Evolutionary conservation across 1,140 invertebrate species (phyloP), one percentile per base, ranked within the genome.

Genomic region (Apis florea): DNA sequence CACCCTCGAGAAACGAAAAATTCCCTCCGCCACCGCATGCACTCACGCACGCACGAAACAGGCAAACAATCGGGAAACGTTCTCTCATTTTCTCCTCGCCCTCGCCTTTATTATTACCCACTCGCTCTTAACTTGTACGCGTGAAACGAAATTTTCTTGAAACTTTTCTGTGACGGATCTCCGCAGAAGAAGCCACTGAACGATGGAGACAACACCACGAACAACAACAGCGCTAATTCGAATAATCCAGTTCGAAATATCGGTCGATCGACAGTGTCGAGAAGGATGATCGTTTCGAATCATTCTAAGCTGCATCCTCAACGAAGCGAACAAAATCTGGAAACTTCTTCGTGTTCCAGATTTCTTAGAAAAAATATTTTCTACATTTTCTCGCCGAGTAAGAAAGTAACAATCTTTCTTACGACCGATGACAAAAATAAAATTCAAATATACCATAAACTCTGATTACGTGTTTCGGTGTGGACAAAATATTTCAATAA

Each of bases 81-180:
- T 67, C 84, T 13, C 71, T 59, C 47, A 59, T 56, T 24, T 12
- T 75, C 63, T 71, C 26, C 58, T 31, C 21, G 63, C 47, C 56
- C 51, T 78, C 21, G 5, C 53, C 31, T 53, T 19, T 40, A 64
- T 66, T 2, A 13, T 13, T n/a, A 26, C 49, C 51, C 61, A 69
- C 70, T 74, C 67, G 64, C 82, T 66, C 69, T 49, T 58, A 63
- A 40, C 76, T 54, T 64, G 19, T 71, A 82, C 81, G 75, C 84
- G 64, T 76, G 83, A 84, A 84, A 89, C 82, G 86, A 90, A 90
- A 89, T 86, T 85, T 85, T 89, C 85, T 86, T 86, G 89, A 90
- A 90, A 89, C 87, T 85, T 31, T 63, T 86, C 79, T 85, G n/a
- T 87, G 84, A 78, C 83, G 83, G 78, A 85, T 83, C 73, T 76